Evolutionary conservation across 2,113 vertebrate genomes (phyloP).

Genomic region (Plecturocebus donacophilus): DNA sequence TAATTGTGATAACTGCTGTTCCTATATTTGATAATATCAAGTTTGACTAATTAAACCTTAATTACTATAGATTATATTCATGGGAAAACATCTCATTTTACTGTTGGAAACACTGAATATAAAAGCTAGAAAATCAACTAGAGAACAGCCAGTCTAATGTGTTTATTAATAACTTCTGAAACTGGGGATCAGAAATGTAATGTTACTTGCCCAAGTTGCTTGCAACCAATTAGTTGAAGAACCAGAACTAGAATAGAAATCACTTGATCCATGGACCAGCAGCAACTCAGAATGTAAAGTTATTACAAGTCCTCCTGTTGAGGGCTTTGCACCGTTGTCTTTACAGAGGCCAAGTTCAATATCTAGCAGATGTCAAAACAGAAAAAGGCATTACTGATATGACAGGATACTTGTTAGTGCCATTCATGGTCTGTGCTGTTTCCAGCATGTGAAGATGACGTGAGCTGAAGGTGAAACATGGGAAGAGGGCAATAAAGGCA

Average conservation of each 20-base stretch:
- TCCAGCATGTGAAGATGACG: neutral
- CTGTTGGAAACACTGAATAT: neutral
- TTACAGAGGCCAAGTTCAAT: neutral
- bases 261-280: neutral
- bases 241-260: neutral
- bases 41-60: neutral
- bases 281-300: neutral
- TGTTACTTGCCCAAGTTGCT: neutral
- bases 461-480: neutral
- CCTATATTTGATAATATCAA: neutral
- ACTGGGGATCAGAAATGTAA: neutral
- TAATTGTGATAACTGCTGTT: neutral
- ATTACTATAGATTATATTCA: neutral
- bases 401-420: neutral
- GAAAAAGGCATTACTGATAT: neutral
- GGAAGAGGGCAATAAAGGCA: neutral
- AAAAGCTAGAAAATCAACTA: neutral
- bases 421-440: neutral
- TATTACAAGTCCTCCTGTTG: neutral
- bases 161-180: neutral
- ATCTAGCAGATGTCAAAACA: neutral
- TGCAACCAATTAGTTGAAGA: neutral
- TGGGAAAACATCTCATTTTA: neutral
- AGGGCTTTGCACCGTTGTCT: neutral
- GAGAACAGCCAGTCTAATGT: neutral